Conservation (phyloP, 1,140 invertebrate genomes). For the Stegodyphus mimosarum region DNA sequence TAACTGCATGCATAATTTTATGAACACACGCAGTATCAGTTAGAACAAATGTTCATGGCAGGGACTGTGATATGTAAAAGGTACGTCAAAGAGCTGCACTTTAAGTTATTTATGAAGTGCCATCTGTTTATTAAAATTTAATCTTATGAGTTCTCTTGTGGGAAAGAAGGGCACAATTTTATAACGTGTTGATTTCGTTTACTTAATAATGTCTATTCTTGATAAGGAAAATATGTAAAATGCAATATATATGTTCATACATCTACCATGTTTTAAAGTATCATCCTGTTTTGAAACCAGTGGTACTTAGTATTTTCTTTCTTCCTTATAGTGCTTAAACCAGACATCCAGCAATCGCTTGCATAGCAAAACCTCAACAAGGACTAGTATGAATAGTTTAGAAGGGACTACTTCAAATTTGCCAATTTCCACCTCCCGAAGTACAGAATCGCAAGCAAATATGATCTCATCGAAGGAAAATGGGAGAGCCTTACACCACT, state of each 20-base stretch:
- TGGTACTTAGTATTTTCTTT: not conserved
- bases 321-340: not conserved
- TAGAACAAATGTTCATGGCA: too few relatives aligned
- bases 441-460: too few relatives aligned
- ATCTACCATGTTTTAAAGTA: not conserved
- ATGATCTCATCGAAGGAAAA: too few relatives aligned
- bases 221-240: not conserved
- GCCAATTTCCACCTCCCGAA: too few relatives aligned
- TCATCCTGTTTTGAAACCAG: not conserved
- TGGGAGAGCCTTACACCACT: too few relatives aligned
- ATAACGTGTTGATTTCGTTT: not conserved
- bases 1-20: too few relatives aligned
- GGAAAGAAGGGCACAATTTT: not conserved
- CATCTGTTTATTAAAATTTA: too few relatives aligned
- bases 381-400: conserved; percentile 18
- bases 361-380: conserved; percentile 14
- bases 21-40: too few relatives aligned
- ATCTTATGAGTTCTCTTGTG: too few relatives aligned
- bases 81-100: too few relatives aligned
- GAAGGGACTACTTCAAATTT: not conserved
- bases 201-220: not conserved
- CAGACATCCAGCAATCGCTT: conserved; percentile 16
- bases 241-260: not conserved
- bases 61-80: too few relatives aligned
- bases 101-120: too few relatives aligned